These are phyloP conservation scores for Malthinus flaveolus DNA, from an alignment of 2,888 invertebrate genomes.

Conservation along the genomic window DNA sequence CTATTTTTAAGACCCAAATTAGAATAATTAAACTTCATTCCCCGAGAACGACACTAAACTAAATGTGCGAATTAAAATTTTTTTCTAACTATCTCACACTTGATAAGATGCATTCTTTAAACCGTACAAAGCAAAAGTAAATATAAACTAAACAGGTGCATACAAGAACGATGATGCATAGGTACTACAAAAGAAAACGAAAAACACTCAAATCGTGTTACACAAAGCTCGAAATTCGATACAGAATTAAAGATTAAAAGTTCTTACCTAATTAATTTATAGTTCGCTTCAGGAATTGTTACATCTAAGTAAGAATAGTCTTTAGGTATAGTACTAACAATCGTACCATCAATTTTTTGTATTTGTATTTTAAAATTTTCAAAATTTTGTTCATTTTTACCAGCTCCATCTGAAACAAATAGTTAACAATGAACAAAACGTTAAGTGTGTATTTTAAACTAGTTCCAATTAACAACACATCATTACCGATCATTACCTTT, in stretches of 20 bases:
- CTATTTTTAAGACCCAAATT: too few species aligned
- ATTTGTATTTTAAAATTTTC: constrained; percentile 46
- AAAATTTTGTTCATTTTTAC: constrained; percentile 38
- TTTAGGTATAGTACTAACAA: constrained; percentile 41
- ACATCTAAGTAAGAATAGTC: constrained; percentile 47
- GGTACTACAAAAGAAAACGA: too few species aligned
- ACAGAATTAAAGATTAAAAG: neutral
- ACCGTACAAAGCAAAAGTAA: too few species aligned
- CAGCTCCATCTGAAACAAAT: constrained; percentile 38
- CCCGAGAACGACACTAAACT: too few species aligned
- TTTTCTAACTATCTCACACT: too few species aligned
- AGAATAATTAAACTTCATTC: too few species aligned
- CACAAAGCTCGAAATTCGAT: too few species aligned
- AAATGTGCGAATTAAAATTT: too few species aligned
- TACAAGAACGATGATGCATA: too few species aligned
- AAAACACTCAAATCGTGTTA: too few species aligned
- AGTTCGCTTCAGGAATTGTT: constrained; percentile 49
- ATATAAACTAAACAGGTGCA: too few species aligned
- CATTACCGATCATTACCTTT: constrained; percentile 34
- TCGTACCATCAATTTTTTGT: constrained; percentile 50
- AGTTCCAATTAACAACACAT: neutral
- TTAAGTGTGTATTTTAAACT: neutral
- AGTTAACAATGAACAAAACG: neutral
- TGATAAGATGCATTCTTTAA: too few species aligned
- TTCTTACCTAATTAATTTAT: constrained; percentile 46